phyloP scores from a whole-genome alignment of 2,113 vertebrate genomes.

The Rhegmatorhina hoffmannsi region DNA sequence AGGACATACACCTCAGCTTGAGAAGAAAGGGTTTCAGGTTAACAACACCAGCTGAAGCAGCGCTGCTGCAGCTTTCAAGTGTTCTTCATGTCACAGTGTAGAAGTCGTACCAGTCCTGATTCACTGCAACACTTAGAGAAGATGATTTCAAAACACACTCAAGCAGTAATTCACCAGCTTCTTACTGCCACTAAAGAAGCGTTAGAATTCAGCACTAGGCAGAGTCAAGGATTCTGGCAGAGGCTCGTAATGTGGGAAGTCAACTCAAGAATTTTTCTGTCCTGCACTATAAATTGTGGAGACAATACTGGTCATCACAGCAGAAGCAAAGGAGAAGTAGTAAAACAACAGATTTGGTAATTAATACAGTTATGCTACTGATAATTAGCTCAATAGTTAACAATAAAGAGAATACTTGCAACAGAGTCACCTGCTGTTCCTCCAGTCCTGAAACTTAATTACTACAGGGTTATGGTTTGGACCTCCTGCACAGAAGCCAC shows the following conservation, averaged over 20 bases:
- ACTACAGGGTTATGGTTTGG: not conserved
- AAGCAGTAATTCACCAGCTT: not conserved
- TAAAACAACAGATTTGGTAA: not conserved
- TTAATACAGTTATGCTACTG: not conserved
- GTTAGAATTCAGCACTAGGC: not conserved
- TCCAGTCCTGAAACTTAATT: not conserved
- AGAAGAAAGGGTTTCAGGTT: not conserved
- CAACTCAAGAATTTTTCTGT: not conserved
- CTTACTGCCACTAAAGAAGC: not conserved
- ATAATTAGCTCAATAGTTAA: not conserved
- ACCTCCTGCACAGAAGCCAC: not conserved
- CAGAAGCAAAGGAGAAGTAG: not conserved
- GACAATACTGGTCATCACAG: not conserved
- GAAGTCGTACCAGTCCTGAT: not conserved
- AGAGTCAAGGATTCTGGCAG: not conserved
- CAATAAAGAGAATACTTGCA: not conserved
- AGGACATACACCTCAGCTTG: not conserved
- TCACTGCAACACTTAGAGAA: not conserved
- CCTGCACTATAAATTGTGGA: not conserved
- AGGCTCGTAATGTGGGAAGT: not conserved
- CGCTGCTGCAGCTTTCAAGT: not conserved
- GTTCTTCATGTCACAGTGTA: not conserved
- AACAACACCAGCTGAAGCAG: not conserved
- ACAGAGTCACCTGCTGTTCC: not conserved
- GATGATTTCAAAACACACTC: not conserved